Percentiles rank a stretch among this genome's conserved stretches.
Conservation (phyloP, 2,888 invertebrate genomes). For the Pyrgus malvae region DNA sequence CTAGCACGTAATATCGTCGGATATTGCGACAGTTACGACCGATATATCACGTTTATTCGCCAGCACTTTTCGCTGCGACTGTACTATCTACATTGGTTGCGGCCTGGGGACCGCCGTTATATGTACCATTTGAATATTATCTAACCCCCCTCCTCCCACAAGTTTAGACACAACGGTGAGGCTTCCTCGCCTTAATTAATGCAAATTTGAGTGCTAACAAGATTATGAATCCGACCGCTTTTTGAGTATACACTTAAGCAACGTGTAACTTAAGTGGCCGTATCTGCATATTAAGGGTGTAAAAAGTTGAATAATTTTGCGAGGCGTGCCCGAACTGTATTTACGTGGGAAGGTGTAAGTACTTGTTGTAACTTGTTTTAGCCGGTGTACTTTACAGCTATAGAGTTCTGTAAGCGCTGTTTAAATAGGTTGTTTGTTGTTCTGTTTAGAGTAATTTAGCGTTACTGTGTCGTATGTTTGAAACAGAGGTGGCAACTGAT, state of each 20-base stretch:
- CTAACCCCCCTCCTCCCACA: slow-evolving; percentile 52
- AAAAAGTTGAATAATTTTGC: slow-evolving; percentile 38
- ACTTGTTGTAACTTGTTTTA: slow-evolving; percentile 18
- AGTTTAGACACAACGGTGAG: slow-evolving; percentile 71
- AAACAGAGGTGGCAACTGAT: too few species aligned
- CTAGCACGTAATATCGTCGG: slow-evolving; percentile 25
- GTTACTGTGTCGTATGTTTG: too few species aligned
- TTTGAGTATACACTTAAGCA: slow-evolving; percentile 67
- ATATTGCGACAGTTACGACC: slow-evolving; percentile 23
- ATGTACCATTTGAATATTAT: slow-evolving; percentile 83
- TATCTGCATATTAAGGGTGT: slow-evolving; percentile 47
- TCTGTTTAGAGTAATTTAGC: not conserved
- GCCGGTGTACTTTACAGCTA: slow-evolving; percentile 3
- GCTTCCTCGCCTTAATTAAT: slow-evolving; percentile 77
- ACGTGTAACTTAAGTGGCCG: slow-evolving; percentile 56
- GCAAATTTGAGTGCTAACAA: slow-evolving; percentile 82
- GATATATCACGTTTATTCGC: slow-evolving; percentile 25
- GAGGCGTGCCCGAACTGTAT: slow-evolving; percentile 14
- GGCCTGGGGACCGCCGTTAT: slow-evolving; percentile 75
- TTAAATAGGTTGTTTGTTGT: not conserved
- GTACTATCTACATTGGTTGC: slow-evolving; percentile 76
- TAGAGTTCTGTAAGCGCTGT: slow-evolving; percentile 11
- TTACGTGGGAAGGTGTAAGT: slow-evolving; percentile 17
- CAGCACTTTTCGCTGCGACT: slow-evolving; percentile 38
- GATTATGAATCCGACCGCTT: slow-evolving; percentile 78